Base-by-base conservation (phyloP, 2,113 vertebrate genomes). In the Hepsetus odoe region DNA sequence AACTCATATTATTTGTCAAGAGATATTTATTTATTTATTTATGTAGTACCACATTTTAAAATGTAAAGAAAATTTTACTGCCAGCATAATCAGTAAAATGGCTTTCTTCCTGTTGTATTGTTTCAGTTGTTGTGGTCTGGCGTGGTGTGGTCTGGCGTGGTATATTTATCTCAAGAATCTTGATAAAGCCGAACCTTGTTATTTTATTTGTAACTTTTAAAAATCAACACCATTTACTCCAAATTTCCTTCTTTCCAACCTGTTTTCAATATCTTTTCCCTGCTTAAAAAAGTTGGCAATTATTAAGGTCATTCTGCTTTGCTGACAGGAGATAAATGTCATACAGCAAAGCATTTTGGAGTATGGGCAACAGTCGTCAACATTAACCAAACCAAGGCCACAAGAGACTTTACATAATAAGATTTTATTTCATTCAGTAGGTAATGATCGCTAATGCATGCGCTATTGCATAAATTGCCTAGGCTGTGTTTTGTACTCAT, bases 261-360 rank as follows among this genome's bases (percentile, higher is more conserved):
- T 38, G 40, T 5, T 35, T 69, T 12, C 16, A 56, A 38, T 42
- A 67, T 56, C 70, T n/a, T n/a, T n/a, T n/a, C 73, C 22, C 62
- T 42, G 71, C 64, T 79, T 73, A 84, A 88, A 85, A 85, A 83
- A 82, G 38, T 70, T 61, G 66, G 46, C 76, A 80, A 66, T 59
- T 56, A 71, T 77, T 81, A 56, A 71, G 58, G 67, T 58, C 46
- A 81, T 80, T 85, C 83, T 87, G 81, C 87, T 88, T 88, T 67
- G 86, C 87, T 56, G 58, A 65, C 51, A 72, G 26, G 70, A 74
- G 76, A 67, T 64, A 51, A 70, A 56, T 67, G 76, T 67, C 67
- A n/a, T 65, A 66, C 55, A 16, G 42, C 28, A 14, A n/a, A 46
- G 65, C 53, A 78, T 32, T 58, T 46, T 38, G 32, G 33, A 32